phyloP scores from a whole-genome alignment of 2,113 vertebrate species.

The Lamprotornis superbus region DNA sequence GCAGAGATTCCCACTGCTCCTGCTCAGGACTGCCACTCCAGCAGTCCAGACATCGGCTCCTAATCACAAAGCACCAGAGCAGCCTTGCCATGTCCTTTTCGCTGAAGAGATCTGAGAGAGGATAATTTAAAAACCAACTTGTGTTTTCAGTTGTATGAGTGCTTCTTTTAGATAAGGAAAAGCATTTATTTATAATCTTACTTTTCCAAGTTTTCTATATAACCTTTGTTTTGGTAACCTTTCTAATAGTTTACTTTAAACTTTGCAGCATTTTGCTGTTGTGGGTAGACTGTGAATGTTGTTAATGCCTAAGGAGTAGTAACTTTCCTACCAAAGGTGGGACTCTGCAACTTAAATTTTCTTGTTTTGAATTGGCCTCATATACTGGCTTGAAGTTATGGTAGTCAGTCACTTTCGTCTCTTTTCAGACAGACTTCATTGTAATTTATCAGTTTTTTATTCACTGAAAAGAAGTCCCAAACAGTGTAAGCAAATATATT shows the following conservation, averaged over 20 bases:
- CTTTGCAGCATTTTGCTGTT: not conserved
- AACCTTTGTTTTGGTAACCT: not conserved
- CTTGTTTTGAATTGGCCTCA: not conserved
- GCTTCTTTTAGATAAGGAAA: conserved; percentile 21
- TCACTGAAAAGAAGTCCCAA: fast-evolving
- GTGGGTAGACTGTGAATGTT: not conserved
- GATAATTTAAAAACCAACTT: not conserved
- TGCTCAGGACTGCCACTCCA: not conserved
- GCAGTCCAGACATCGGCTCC: not conserved
- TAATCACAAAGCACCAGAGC: not conserved
- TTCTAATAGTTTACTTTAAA: not conserved
- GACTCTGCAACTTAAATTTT: not conserved
- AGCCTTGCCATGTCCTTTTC: not conserved
- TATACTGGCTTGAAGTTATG: not conserved
- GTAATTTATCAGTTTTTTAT: not conserved
- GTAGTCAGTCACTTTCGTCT: not conserved
- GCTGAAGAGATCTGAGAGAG: not conserved
- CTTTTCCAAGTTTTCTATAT: not conserved
- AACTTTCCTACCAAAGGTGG: not conserved
- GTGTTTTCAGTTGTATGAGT: not conserved
- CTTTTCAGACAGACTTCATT: not conserved
- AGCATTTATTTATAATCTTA: not conserved
- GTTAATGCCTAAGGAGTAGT: not conserved
- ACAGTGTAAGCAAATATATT: not conserved
- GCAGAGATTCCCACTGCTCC: not conserved